Evolutionary conservation across 2,888 invertebrate species (phyloP).

Genomic region (Corythucha ciliata): DNA sequence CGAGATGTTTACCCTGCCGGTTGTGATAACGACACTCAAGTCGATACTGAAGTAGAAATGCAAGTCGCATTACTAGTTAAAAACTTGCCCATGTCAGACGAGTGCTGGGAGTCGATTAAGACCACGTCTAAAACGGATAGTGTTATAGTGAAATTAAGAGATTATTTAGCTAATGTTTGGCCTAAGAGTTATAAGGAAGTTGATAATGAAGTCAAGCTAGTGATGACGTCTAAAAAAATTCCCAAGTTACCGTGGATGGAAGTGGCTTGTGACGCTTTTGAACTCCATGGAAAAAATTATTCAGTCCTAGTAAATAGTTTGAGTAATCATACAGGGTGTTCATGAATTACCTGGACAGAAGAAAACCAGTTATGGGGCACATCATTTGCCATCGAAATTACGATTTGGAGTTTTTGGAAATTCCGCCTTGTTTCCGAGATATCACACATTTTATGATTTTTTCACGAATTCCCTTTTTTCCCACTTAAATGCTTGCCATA

Average conservation of each 20-base stretch:
- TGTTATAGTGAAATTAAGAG: too few relatives aligned
- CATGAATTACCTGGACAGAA: too few relatives aligned
- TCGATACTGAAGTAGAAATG: conserved; percentile 25
- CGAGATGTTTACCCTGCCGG: conserved; percentile 21
- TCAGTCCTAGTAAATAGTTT: background rate
- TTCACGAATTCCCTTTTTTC: too few relatives aligned
- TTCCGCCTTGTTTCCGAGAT: too few relatives aligned
- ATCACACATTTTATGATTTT: too few relatives aligned
- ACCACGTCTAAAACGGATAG: conserved; percentile 26
- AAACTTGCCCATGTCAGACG: conserved; percentile 31
- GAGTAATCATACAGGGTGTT: too few relatives aligned
- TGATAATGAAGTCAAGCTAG: background rate
- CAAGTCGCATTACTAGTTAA: conserved; percentile 28
- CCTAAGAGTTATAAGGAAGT: too few relatives aligned
- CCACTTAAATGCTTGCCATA: too few relatives aligned
- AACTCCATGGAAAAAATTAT: background rate
- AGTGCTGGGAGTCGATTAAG: conserved; percentile 26
- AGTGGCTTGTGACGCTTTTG: conserved; percentile 1
- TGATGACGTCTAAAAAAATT: background rate
- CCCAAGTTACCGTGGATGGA: conserved; percentile 12
- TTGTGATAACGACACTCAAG: conserved; percentile 24
- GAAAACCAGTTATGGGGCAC: too few relatives aligned
- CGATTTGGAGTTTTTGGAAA: too few relatives aligned
- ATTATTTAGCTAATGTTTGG: too few relatives aligned
- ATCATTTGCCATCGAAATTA: too few relatives aligned